A percentile compares a stretch with the other conserved stretches of the same genome.
These are phyloP conservation scores for Malthinus flaveolus DNA, from an alignment of 2,888 invertebrate species.

Conservation along the genomic window DNA sequence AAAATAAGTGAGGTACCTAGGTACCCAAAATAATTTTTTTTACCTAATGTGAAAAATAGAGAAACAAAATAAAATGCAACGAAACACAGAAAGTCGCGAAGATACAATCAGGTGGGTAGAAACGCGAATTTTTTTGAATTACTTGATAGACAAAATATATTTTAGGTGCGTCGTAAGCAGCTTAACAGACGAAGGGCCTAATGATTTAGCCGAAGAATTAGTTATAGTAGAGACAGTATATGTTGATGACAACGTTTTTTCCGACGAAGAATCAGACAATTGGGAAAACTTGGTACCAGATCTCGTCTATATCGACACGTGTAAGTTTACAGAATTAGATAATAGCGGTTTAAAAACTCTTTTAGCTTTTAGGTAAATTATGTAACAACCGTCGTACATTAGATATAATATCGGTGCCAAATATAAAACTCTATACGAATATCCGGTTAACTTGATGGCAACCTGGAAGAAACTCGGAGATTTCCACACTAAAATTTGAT, in stretches of 20 bases:
- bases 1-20: no score
- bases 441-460: conserved; percentile 95
- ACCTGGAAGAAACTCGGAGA: conserved; percentile 97
- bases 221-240: conserved; percentile 77
- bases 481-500: conserved; percentile 98
- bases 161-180: conserved; percentile 86
- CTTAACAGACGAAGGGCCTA: conserved; percentile 89
- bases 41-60: no score
- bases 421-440: conserved; percentile 94
- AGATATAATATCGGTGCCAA: conserved; percentile 98
- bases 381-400: conserved; percentile 65
- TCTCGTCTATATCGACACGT: conserved; percentile 87
- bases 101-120: conserved; percentile 78
- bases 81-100: conserved; percentile 83
- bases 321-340: no score
- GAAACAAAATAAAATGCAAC: no score
- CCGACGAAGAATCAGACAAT: conserved; percentile 69
- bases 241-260: conserved; percentile 68
- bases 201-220: conserved; percentile 89
- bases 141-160: neutral
- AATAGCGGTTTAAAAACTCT: no score
- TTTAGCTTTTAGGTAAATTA: conserved; percentile 63
- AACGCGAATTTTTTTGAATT: conserved; percentile 4
- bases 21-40: no score
- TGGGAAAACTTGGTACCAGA: conserved; percentile 96